Evolutionary conservation across 2,113 vertebrate genomes (phyloP).

Genomic region (Macaca fascicularis): T2T-MFA8v1.1 NC_088386.1:71232501-71233000

Average conservation of each 20-base stretch:
- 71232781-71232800: constrained; percentile 63
- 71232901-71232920: constrained; percentile 57
- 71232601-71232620: not conserved
- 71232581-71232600: not conserved
- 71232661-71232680: not conserved
- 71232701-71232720: not conserved
- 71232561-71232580: not conserved
- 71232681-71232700: not conserved
- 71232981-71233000: constrained; percentile 18
- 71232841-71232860: constrained; percentile 45
- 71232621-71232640: not conserved
- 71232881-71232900: constrained; percentile 71
- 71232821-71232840: constrained; percentile 52
- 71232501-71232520: not conserved
- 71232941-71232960: not conserved
- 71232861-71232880: constrained; percentile 64
- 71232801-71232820: constrained; percentile 49
- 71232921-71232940: constrained; percentile 49
- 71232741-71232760: constrained; percentile 36
- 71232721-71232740: not conserved
- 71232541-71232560: not conserved
- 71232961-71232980: not conserved
- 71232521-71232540: not conserved
- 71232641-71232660: not conserved
- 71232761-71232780: constrained; percentile 47